A percentile compares a stretch with the other conserved stretches of the same genome.
Conservation (phyloP, 64 coral and sea anemone genomes). For the Porites australiensis region DNA sequence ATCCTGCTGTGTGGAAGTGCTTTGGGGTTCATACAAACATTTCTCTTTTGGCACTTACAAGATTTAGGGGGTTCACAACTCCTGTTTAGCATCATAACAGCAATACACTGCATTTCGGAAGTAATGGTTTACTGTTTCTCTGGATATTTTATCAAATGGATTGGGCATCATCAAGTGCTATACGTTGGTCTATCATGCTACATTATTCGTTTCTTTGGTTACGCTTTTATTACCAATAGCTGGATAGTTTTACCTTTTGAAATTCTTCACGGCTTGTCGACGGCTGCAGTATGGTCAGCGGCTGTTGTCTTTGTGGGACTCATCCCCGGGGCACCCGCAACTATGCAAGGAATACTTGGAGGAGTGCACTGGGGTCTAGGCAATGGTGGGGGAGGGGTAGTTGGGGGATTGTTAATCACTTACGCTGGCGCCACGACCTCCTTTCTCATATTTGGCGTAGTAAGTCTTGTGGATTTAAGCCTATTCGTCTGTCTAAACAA, state of each 20-base stretch:
- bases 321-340: conserved; percentile 76
- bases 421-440: conserved; percentile 66
- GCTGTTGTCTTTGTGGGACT: conserved; percentile 87
- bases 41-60: conserved; percentile 90
- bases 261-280: conserved; percentile 83
- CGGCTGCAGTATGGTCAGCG: conserved; percentile 87
- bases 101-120: conserved; percentile 83
- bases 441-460: conserved; percentile 75
- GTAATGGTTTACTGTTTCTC: conserved; percentile 63
- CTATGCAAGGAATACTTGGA: conserved; percentile 88
- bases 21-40: conserved; percentile 80
- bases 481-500: conserved; percentile 83
- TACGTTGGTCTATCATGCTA: conserved; percentile 77
- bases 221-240: conserved; percentile 82
- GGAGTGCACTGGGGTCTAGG: conserved; percentile 91
- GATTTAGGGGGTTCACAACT: conserved; percentile 95
- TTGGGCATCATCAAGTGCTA: conserved; percentile 79
- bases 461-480: conserved; percentile 68
- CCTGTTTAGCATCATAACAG: conserved; percentile 84
- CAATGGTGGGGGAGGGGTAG: conserved; percentile 77
- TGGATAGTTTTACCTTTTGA: conserved; percentile 91
- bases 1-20: conserved; percentile 84
- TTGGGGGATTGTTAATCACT: conserved; percentile 86
- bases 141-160: conserved; percentile 63
- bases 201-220: conserved; percentile 78